Evolutionary conservation across 2,888 invertebrate species (phyloP).

Genomic region (Limenitis camilla): DNA sequence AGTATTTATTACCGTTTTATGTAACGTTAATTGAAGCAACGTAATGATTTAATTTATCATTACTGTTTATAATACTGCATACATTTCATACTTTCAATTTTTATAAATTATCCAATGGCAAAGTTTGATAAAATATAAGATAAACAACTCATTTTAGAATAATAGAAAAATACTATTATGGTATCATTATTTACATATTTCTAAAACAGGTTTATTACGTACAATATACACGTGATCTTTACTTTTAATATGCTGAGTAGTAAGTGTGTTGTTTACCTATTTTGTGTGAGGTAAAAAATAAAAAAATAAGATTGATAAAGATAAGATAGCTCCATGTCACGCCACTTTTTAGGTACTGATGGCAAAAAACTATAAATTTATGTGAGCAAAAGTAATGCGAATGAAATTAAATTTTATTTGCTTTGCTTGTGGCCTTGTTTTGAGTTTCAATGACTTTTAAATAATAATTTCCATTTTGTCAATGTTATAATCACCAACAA

Average conservation of each 20-base stretch:
- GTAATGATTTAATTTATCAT: not conserved
- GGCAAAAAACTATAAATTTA: not conserved
- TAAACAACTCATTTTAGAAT: no score
- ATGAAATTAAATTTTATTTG: no score
- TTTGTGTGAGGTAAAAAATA: slow-evolving; percentile 6
- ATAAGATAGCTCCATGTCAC: slow-evolving; percentile 21
- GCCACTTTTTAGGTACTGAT: slow-evolving; percentile 14
- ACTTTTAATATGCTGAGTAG: slow-evolving; percentile 7
- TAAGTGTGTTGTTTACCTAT: slow-evolving; percentile 18
- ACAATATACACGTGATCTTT: slow-evolving; percentile 6
- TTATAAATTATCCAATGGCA: no score
- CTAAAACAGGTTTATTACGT: slow-evolving; percentile 28
- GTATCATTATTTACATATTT: slow-evolving; percentile 16
- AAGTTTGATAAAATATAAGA: no score
- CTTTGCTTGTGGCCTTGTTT: no score
- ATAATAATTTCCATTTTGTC: no score
- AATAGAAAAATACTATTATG: slow-evolving; percentile 3
- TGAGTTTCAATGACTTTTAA: no score
- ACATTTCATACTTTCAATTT: no score
- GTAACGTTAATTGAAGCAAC: no score
- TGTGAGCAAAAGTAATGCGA: not conserved
- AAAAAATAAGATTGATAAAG: slow-evolving; percentile 2
- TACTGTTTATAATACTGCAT: not conserved
- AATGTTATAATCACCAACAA: no score
- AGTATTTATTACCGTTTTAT: no score